Conservation (phyloP, 2,797 vertebrate species). For the Emys orbicularis region DNA sequence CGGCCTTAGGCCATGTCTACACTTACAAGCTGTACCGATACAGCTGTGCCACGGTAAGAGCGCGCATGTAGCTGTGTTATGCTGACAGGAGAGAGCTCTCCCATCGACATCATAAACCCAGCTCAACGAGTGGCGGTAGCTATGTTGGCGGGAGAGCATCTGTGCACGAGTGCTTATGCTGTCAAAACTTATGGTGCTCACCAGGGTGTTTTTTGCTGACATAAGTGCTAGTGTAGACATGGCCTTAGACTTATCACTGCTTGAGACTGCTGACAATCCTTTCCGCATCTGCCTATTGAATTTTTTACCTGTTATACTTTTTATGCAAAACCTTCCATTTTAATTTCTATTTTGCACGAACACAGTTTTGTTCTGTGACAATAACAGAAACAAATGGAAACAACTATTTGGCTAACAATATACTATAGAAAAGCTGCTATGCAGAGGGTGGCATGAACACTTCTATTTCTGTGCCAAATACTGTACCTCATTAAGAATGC, state of each 20-base stretch:
- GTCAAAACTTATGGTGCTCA: too few relatives aligned
- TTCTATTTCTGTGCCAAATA: slow-evolving; percentile 1
- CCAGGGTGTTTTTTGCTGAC: background rate
- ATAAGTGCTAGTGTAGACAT: background rate
- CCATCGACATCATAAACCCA: too few relatives aligned
- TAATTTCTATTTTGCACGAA: slow-evolving; percentile 23
- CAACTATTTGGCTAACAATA: slow-evolving; percentile 34
- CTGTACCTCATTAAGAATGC: background rate
- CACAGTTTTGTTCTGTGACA: background rate
- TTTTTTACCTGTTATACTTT: background rate
- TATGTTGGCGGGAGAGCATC: too few relatives aligned
- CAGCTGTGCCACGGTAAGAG: too few relatives aligned
- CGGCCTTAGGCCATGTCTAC: too few relatives aligned
- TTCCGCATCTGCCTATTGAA: background rate
- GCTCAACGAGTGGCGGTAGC: too few relatives aligned
- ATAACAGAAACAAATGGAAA: slow-evolving; percentile 37
- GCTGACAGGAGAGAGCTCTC: too few relatives aligned
- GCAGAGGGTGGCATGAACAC: background rate
- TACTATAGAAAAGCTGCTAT: slow-evolving; percentile 13
- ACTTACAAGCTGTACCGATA: too few relatives aligned
- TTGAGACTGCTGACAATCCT: background rate
- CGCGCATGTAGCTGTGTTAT: too few relatives aligned
- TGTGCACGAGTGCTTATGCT: too few relatives aligned
- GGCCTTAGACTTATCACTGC: background rate
- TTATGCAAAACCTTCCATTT: background rate